These are phyloP conservation scores for Synergus umbraculus DNA, from an alignment of 2,888 invertebrate genomes.

Conservation along the genomic window DNA sequence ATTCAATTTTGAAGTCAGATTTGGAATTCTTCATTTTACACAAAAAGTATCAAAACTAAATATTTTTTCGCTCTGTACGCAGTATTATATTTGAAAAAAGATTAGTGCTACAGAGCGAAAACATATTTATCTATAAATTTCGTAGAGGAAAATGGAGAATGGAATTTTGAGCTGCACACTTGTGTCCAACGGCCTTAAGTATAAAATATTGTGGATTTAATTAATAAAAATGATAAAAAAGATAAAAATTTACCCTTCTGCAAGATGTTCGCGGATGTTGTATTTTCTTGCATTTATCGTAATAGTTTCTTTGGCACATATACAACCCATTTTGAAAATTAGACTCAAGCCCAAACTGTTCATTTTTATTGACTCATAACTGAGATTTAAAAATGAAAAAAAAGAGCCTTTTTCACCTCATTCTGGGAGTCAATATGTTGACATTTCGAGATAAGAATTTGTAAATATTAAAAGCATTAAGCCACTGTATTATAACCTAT, in stretches of 20 bases:
- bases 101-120: too few species aligned
- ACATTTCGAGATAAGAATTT: background rate
- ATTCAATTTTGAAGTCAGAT: too few species aligned
- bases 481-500: too few species aligned
- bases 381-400: background rate
- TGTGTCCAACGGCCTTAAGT: too few species aligned
- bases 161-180: too few species aligned
- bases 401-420: background rate
- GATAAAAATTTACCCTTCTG: constrained; percentile 83
- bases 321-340: constrained; percentile 86
- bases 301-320: constrained; percentile 86
- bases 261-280: constrained; percentile 84
- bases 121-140: too few species aligned
- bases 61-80: too few species aligned
- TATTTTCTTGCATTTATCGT: constrained; percentile 85
- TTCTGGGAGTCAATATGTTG: background rate
- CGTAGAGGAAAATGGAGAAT: too few species aligned
- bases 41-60: too few species aligned
- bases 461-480: too few species aligned
- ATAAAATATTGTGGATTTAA: background rate
- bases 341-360: constrained; percentile 85
- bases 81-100: too few species aligned
- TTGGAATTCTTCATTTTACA: too few species aligned
- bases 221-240: background rate
- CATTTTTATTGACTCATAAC: constrained; percentile 76